Percentiles rank a stretch among this genome's conserved stretches.
Evolutionary conservation across 1,140 invertebrate genomes (phyloP).

Genomic region (Eufriesea mexicana): DNA sequence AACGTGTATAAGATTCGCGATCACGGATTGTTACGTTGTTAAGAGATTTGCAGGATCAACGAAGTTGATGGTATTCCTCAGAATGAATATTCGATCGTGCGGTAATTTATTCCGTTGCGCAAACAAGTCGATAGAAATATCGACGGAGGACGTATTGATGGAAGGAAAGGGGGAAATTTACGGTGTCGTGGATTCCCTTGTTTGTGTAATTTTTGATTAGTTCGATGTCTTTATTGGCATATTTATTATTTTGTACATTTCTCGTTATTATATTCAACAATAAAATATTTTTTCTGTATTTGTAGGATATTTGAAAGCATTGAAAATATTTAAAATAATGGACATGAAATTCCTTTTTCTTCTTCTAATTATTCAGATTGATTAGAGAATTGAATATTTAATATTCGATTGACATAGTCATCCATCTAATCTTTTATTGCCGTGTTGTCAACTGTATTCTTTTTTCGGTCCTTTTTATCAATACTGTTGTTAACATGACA

Average conservation of each 20-base stretch:
- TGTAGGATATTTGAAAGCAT: not conserved
- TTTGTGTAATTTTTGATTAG: not conserved
- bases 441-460: not conserved
- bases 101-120: constrained; percentile 43
- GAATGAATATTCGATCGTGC: constrained; percentile 37
- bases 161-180: not conserved
- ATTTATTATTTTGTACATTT: too few species aligned
- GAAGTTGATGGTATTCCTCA: not conserved
- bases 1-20: not conserved
- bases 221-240: not conserved
- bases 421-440: not conserved
- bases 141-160: not conserved
- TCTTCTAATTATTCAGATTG: not conserved
- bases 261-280: too few species aligned
- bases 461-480: not conserved
- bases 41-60: not conserved
- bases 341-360: not conserved
- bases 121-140: constrained; percentile 41
- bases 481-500: not conserved
- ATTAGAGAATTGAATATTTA: not conserved
- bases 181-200: not conserved
- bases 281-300: not conserved
- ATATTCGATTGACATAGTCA: not conserved
- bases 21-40: not conserved
- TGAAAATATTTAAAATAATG: too few species aligned